phyloP scores from a whole-genome alignment of 2,113 vertebrate genomes.

The Otis tarda region DNA sequence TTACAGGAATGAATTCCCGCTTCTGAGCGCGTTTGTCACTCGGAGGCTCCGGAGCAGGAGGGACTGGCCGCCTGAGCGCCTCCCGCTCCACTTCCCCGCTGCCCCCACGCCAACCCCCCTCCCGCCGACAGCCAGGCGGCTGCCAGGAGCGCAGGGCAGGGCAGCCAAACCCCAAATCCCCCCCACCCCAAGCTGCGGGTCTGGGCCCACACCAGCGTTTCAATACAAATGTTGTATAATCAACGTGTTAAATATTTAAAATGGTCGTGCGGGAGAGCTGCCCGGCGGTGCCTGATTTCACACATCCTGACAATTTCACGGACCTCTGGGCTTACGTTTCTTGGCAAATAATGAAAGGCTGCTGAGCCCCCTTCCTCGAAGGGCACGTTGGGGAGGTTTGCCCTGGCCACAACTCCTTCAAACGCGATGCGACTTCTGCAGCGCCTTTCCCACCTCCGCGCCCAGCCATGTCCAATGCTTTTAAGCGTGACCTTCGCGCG shows the following conservation, averaged over 20 bases:
- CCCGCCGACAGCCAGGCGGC: neutral
- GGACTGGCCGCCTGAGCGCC: neutral
- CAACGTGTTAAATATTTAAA: constrained; percentile 42
- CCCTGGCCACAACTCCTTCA: neutral
- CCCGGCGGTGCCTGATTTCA: constrained; percentile 42
- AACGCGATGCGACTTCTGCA: neutral
- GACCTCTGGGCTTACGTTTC: constrained; percentile 53
- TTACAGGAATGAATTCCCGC: constrained; percentile 67
- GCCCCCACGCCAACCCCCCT: neutral
- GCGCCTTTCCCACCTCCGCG: neutral
- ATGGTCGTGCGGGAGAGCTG: constrained; percentile 20
- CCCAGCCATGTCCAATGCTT: constrained; percentile 46
- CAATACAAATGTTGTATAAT: neutral
- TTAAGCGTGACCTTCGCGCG: constrained; percentile 21
- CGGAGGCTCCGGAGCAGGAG: constrained; percentile 3
- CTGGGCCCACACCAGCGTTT: neutral
- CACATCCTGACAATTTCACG: constrained; percentile 49
- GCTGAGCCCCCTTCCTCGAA: neutral
- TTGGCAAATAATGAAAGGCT: constrained; percentile 37
- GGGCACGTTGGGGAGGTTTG: neutral
- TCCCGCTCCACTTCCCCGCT: neutral
- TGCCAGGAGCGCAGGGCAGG: neutral
- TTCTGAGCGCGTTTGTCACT: constrained; percentile 32
- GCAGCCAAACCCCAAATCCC: neutral
- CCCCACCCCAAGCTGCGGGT: neutral